Base-by-base conservation (phyloP, 37 sponge, comb jelly and placozoan species). In the Halisarca cf. caerulea region DNA sequence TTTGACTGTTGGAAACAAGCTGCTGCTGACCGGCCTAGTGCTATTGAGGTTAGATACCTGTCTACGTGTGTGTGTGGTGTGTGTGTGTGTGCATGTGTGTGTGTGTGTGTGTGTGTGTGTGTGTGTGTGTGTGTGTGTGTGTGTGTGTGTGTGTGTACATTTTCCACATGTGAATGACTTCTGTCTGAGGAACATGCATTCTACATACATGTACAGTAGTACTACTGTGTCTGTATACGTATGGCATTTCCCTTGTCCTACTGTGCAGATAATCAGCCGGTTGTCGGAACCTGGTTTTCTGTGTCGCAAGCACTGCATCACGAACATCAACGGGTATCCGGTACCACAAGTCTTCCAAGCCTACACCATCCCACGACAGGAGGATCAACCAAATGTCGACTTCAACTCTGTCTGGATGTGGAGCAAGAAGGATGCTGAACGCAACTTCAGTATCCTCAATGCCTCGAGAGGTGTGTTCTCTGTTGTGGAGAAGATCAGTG, bases 1-100 rank as follows among this genome's bases (percentile, higher is more conserved):
- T 89, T 90, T 42, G 92, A 94, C 51, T 91, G 92, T 80, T 97
- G 97, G 97, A 87, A 85, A 40, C 89, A 88, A 40, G 54, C 87
- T 9, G 80, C 97, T 0, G 23, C 71, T 2, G 91, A 92, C 61
- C 83, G 97, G 39, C 97, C 97, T 15, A 51, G 58, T 59, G 94
- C 95, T 20, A 61, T 88, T 59, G 87, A 91, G 69, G 92, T 96
- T 51, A 25, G 92, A 70, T 47, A 11, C 11, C 51, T 6, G 11
- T 47, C 51, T 11, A 47, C 51, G 6, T 14, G 11, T 11, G 51
- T 47, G 11, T 11, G 51, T 47, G 11, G 11, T 47, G 51, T 47
- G 51, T 11, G 11, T 47, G 11, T 47, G 11, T 14, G 51, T 11
- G 11, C 11, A 14, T 14, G n/a, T 6, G 51, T 47, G 11, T 47